Conservation (phyloP, 2,113 vertebrate species). For the Urocolius indicus region DNA sequence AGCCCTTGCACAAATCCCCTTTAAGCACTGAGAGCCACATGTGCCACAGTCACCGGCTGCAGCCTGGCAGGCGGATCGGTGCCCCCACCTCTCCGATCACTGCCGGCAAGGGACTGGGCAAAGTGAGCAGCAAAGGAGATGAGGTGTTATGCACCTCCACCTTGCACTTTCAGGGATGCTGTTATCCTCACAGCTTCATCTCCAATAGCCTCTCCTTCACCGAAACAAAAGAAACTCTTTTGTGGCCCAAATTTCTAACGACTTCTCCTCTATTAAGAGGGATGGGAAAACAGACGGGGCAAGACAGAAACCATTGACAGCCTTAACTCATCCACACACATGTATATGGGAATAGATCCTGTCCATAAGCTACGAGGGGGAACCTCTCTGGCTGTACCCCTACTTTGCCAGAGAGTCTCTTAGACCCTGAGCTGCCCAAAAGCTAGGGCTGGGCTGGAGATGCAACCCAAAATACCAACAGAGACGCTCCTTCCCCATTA, state of each 20-base stretch:
- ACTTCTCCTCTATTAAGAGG: neutral
- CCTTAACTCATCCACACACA: neutral
- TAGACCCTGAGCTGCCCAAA: fast-evolving
- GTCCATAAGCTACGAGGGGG: neutral
- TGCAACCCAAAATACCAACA: neutral
- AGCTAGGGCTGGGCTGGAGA: neutral
- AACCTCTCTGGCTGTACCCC: neutral
- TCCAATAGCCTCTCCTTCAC: neutral
- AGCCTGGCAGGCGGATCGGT: fast-evolving
- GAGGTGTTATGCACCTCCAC: too few species aligned
- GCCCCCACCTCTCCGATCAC: neutral
- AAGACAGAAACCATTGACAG: neutral
- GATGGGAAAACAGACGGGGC: neutral
- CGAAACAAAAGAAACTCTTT: neutral
- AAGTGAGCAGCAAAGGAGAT: neutral
- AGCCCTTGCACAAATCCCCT: neutral
- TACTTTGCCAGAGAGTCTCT: fast-evolving
- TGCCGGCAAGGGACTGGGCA: neutral
- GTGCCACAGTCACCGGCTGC: neutral
- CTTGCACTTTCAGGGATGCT: fast-evolving
- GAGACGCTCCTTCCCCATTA: neutral
- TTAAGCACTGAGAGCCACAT: fast-evolving
- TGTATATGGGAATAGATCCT: fast-evolving
- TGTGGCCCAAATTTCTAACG: too few species aligned
- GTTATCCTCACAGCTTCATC: neutral